Evolutionary conservation across 2,113 vertebrate species (phyloP).

Genomic region (Myrmophylax atrothorax): DNA sequence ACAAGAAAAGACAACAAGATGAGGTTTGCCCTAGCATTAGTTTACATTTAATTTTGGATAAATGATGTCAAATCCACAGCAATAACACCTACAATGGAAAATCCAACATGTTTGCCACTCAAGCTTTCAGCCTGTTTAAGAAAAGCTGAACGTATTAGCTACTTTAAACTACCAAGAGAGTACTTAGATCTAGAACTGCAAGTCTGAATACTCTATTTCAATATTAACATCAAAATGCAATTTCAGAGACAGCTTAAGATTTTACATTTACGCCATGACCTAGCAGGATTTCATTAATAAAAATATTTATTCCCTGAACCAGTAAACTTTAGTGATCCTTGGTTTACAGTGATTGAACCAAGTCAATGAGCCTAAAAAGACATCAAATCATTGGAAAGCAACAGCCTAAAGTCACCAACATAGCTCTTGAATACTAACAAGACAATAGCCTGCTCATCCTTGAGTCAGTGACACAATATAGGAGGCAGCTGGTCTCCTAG

Average conservation of each 20-base stretch:
- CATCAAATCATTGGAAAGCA: neutral
- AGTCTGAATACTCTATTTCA: neutral
- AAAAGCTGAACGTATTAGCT: neutral
- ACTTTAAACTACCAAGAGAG: neutral
- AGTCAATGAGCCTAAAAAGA: neutral
- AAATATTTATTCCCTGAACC: neutral
- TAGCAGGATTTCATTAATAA: neutral
- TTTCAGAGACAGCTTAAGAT: neutral
- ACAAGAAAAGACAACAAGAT: neutral
- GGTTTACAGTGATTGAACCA: neutral
- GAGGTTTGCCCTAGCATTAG: rapidly evolving
- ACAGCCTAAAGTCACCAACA: neutral
- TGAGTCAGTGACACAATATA: neutral
- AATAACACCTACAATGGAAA: neutral
- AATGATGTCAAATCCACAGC: neutral
- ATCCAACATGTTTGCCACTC: neutral
- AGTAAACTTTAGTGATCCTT: neutral
- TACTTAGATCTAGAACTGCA: neutral
- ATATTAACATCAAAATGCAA: neutral
- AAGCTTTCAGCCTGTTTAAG: neutral
- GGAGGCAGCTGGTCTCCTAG: neutral
- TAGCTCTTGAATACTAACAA: neutral
- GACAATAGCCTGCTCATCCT: neutral
- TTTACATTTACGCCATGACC: neutral
- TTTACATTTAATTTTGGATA: neutral